Base-by-base conservation (phyloP, 1,140 invertebrate genomes). In the Trachymyrmex septentrionalis region DNA sequence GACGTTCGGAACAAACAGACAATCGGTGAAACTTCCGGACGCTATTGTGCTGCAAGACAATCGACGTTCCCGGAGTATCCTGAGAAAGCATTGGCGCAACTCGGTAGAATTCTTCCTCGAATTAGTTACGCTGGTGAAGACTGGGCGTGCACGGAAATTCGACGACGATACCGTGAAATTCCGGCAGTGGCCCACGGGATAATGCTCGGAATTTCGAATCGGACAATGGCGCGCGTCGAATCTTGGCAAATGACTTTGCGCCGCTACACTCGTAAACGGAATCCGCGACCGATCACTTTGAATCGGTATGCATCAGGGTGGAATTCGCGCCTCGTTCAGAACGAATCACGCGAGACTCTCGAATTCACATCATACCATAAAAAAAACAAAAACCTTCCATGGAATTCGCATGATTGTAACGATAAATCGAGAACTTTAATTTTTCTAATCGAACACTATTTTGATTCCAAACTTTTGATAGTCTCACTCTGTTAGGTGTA, bases 241-340 rank as follows among this genome's bases (percentile, higher is more conserved):
- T 84, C 80, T 84, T 84, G 80, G 69, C 80, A 84, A 84, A 75
- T 84, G 80, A 84, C 80, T 84, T 84, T 75, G 80, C 67, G 19
- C 53, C 69, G 80, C 69, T 75, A 73, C 80, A 84, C 80, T 84
- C 38, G 80, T 84, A 84, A 84, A 73, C 69, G 80, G 69, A 84
- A 84, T 75, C 71, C 55, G 69, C 38, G 80, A 61, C 80, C 71
- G 55, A 84, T 84, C 80, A 30, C 69, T 84, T 75, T 84, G 80
- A 84, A 84, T 61, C 24, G 67, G 67, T 82, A 82, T 82, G 67
- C 67, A 73, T 82, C 69, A 34, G n/a, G 34, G 24, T 24, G 80
- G 69, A 84, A 84, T 73, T 84, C 55, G 27, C 69, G 24, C 55
- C 55, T 73, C 10, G 67, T 59, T 34, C 55, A 2, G 38, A 72